These are phyloP conservation scores for Oreohelix idahoensis DNA, from an alignment of 1,140 invertebrate species.

Conservation along the genomic window DNA sequence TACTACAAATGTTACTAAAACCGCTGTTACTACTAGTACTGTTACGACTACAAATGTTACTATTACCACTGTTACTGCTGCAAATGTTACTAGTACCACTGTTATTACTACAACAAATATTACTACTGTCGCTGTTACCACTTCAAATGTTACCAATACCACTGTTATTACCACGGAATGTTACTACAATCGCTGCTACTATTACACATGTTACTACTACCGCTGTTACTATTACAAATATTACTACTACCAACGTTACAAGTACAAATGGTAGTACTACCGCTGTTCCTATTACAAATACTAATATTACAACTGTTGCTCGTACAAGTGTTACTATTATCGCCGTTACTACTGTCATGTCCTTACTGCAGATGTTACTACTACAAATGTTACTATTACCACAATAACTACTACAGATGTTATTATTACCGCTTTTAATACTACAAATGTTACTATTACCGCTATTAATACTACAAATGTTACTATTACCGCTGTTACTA, in stretches of 20 bases:
- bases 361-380: no score
- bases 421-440: background rate
- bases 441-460: background rate
- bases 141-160: background rate
- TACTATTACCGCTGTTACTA: background rate
- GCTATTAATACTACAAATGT: background rate
- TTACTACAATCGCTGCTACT: conserved; percentile 7
- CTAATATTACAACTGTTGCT: conserved; percentile 39
- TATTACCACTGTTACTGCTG: conserved; percentile 44
- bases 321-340: conserved; percentile 30
- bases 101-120: background rate
- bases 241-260: conserved; percentile 37
- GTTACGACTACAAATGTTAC: conserved; percentile 38
- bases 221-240: conserved; percentile 21
- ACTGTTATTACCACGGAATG: background rate
- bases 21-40: background rate
- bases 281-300: background rate
- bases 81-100: conserved; percentile 45
- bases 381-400: background rate
- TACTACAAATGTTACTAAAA: background rate
- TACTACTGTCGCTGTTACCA: background rate
- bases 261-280: background rate
- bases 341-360: no score
- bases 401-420: background rate
- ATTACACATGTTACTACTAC: conserved; percentile 45